Conservation (phyloP, 2,113 vertebrate species). For the Scophthalmus maximus region DNA sequence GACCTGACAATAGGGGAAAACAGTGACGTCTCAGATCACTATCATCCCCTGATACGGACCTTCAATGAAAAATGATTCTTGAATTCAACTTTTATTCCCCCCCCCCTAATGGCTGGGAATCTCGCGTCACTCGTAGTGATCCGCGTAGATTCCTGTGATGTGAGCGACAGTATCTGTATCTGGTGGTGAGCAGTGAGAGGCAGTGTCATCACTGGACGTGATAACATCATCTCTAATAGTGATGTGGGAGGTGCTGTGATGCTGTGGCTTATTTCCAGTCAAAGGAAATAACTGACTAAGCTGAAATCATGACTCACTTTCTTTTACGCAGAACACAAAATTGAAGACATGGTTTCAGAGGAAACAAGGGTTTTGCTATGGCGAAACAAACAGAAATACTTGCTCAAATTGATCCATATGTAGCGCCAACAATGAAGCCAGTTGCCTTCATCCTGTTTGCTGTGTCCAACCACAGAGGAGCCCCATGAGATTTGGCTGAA, state of each 20-base stretch:
- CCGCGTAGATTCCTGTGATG: too few relatives aligned
- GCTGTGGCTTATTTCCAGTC: slow-evolving; percentile 64
- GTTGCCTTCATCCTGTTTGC: too few relatives aligned
- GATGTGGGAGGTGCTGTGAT: slow-evolving; percentile 46
- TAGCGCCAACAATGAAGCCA: too few relatives aligned
- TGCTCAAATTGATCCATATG: neutral
- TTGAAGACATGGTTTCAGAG: slow-evolving; percentile 15
- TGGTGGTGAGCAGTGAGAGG: neutral
- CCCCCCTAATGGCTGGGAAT: neutral
- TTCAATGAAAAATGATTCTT: neutral
- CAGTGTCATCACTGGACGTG: neutral
- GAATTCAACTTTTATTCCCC: neutral
- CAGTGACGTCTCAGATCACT: neutral
- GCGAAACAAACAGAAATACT: neutral
- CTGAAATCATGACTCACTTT: slow-evolving; percentile 66
- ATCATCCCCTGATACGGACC: too few relatives aligned
- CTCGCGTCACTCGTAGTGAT: too few relatives aligned
- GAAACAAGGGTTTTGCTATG: slow-evolving; percentile 20
- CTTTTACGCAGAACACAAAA: slow-evolving; percentile 25
- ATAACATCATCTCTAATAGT: slow-evolving; percentile 30
- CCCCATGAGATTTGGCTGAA: neutral
- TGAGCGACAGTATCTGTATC: too few relatives aligned
- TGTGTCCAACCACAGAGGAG: too few relatives aligned
- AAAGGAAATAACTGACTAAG: slow-evolving; percentile 63
- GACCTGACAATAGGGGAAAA: neutral